Base-by-base conservation (phyloP, 2,888 invertebrate genomes). In the Blastobasis adustella region DNA sequence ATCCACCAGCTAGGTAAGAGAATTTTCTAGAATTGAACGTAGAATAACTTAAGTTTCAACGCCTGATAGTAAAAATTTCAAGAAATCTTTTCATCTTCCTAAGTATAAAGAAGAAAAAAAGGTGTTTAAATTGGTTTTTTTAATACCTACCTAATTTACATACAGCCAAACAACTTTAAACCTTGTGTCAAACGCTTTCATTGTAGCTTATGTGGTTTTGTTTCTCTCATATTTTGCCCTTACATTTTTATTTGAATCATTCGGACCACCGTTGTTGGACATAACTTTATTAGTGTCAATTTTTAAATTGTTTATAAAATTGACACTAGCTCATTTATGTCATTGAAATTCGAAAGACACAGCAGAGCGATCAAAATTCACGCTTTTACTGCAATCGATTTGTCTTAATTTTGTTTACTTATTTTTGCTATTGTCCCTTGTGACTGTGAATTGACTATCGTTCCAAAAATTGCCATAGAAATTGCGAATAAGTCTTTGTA, bases 1-100 rank as follows among this genome's bases (percentile, higher is more conserved):
- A 92, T 23, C 92, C 92, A 4, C 94, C 94, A 3, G 92, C 91
- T 46, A 91, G 91, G 92, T 92, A 89, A 85, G 58, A 52, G 45
- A 46, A 50, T 10, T 46, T 62, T 60, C 53, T 55, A 54, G 45
- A 42, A n/a, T 7, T 5, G 6, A 45, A 23, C 23, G 1, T 23
- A 23, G 3, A 23, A 23, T 23, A 23, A 23, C 23, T 23, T 23
- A 23, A 23, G 23, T 23, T 23, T 23, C 23, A 23, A 23, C 23
- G 23, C n/a, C n/a, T n/a, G n/a, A n/a, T n/a, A n/a, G n/a, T n/a
- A n/a, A n/a, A n/a, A n/a, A n/a, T n/a, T n/a, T n/a, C n/a, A n/a
- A n/a, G n/a, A n/a, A n/a, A n/a, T n/a, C n/a, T n/a, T n/a, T n/a
- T n/a, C n/a, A n/a, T n/a, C n/a, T n/a, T n/a, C n/a, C n/a, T n/a